Evolutionary conservation across 2,888 invertebrate species (phyloP).

Genomic region (Athrips mouffetella): DNA sequence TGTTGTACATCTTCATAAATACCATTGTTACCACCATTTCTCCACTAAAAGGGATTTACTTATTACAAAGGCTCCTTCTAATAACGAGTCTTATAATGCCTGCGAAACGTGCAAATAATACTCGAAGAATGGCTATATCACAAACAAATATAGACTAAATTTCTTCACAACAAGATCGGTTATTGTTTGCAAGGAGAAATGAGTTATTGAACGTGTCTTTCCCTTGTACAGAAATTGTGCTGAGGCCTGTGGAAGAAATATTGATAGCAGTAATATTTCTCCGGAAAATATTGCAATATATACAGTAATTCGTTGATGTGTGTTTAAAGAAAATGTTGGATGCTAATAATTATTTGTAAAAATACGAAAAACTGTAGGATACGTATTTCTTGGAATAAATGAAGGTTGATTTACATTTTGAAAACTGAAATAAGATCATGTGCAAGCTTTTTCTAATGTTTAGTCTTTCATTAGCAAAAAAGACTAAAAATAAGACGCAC

Average conservation of each 20-base stretch:
- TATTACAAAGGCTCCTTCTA: not conserved
- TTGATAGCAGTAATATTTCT: conserved; percentile 9
- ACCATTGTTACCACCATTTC: not conserved
- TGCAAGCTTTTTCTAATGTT: too few species aligned
- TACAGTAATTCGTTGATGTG: not conserved
- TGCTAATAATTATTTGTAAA: too few species aligned
- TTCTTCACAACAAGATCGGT: conserved; percentile 1
- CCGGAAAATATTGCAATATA: conserved; percentile 3
- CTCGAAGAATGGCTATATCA: not conserved
- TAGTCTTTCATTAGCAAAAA: too few species aligned
- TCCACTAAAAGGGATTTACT: not conserved
- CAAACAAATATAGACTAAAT: not conserved
- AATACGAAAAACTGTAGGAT: too few species aligned
- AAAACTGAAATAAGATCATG: too few species aligned
- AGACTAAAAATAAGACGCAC: too few species aligned
- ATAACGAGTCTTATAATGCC: not conserved
- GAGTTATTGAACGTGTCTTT: conserved; percentile 8
- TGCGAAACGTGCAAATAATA: not conserved
- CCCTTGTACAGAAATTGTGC: conserved; percentile 11
- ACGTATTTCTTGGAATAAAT: too few species aligned
- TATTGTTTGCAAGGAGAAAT: conserved; percentile 6
- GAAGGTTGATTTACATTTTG: too few species aligned
- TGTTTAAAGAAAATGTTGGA: too few species aligned
- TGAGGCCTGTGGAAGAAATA: conserved; percentile 24
- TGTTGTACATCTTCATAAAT: conserved; percentile 1